phyloP scores from a whole-genome alignment of 2,113 vertebrate genomes.

The Aptenodytes patagonicus region DNA sequence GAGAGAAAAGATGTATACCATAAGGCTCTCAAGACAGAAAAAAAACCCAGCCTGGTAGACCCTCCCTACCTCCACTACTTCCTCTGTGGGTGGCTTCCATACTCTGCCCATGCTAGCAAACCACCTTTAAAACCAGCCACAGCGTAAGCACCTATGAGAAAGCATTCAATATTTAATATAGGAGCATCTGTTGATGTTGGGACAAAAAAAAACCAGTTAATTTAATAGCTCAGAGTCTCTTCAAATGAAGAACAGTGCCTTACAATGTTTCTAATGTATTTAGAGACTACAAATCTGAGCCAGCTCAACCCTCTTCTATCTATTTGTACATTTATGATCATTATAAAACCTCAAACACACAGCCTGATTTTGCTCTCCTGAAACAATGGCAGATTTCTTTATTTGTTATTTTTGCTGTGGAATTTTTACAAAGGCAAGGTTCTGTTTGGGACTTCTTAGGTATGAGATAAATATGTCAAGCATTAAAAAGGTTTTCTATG shows the following conservation, averaged over 20 bases:
- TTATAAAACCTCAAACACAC: neutral
- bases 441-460: neutral
- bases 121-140: neutral
- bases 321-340: neutral
- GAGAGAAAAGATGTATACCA: neutral
- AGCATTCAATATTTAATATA: neutral
- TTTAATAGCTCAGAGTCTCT: neutral
- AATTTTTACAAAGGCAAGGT: neutral
- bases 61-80: neutral
- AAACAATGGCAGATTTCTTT: neutral
- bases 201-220: neutral
- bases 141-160: neutral
- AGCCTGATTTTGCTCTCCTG: neutral
- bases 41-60: accelerated
- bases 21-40: neutral
- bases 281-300: neutral
- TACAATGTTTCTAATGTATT: neutral
- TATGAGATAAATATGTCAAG: neutral
- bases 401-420: neutral
- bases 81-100: neutral
- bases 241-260: neutral
- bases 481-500: neutral
- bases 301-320: neutral
- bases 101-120: neutral
- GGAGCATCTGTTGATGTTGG: neutral